Conservation (phyloP, 2,888 invertebrate genomes). For the Ectropis crepuscularia region DNA sequence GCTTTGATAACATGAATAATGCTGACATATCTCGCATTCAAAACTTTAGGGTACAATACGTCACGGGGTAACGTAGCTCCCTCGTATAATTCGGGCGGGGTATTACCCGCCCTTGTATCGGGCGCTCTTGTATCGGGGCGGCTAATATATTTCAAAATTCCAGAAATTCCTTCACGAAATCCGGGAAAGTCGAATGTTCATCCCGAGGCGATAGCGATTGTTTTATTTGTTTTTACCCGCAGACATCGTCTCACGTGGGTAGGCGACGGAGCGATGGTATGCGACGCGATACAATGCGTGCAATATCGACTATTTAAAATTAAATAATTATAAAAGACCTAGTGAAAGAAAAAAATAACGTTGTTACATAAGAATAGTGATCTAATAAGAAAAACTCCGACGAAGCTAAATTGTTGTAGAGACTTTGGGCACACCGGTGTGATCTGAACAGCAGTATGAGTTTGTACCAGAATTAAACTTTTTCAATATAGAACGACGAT, state of each 20-base stretch:
- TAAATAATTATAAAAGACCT: too few species aligned
- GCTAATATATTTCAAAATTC: conserved; percentile 27
- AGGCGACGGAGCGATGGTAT: too few species aligned
- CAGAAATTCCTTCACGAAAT: conserved; percentile 23
- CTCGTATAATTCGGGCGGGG: background rate
- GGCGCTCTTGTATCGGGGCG: conserved; percentile 19
- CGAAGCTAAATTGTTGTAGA: too few species aligned
- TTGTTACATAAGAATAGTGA: too few species aligned
- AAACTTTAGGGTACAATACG: conserved; percentile 36
- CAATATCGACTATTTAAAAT: too few species aligned
- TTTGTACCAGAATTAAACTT: too few species aligned
- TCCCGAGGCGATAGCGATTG: conserved; percentile 15
- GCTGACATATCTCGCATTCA: conserved; percentile 5
- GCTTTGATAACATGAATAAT: conserved; percentile 4
- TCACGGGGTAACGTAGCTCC: conserved; percentile 13
- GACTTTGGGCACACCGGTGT: too few species aligned
- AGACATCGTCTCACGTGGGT: background rate
- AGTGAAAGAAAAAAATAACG: too few species aligned
- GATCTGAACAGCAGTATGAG: too few species aligned
- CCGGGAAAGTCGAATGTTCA: conserved; percentile 22
- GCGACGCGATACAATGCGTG: too few species aligned
- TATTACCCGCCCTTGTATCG: conserved; percentile 11
- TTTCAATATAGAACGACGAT: too few species aligned
- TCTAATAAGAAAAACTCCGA: too few species aligned
- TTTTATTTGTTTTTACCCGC: conserved; percentile 9